These are phyloP conservation scores for Ormyrus thymus DNA, from an alignment of 2,888 invertebrate species.

Conservation along the genomic window DNA sequence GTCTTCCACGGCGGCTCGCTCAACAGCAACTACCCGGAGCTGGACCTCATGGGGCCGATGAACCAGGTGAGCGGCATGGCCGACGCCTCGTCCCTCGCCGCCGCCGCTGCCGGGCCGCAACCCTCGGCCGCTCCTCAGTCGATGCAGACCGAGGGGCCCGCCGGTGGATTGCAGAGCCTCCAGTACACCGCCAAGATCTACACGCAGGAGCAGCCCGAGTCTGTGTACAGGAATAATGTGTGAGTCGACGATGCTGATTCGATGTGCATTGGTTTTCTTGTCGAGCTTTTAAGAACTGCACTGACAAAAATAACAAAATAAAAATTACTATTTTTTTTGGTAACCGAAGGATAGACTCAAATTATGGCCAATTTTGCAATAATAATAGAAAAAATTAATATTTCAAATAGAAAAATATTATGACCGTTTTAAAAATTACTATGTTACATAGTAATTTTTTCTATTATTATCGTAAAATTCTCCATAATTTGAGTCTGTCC, in stretches of 20 bases:
- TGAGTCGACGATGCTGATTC: constrained; percentile 55
- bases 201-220: constrained; percentile 67
- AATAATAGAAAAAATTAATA: too few relatives aligned
- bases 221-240: constrained; percentile 69
- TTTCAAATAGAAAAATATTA: too few relatives aligned
- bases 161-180: constrained; percentile 68
- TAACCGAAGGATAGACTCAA: too few relatives aligned
- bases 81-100: constrained; percentile 27
- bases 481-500: too few relatives aligned
- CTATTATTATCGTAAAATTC: too few relatives aligned
- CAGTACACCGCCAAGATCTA: constrained; percentile 73
- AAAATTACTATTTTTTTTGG: too few relatives aligned
- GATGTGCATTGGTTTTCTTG: not conserved
- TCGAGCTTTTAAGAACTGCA: too few relatives aligned
- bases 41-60: constrained; percentile 70
- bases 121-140: constrained; percentile 9
- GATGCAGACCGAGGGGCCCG: constrained; percentile 58
- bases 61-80: constrained; percentile 62
- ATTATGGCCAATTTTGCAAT: too few relatives aligned
- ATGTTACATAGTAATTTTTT: too few relatives aligned
- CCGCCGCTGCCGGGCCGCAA: not conserved
- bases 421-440: too few relatives aligned
- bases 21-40: constrained; percentile 68
- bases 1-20: constrained; percentile 68
- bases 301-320: too few relatives aligned